phyloP scores from a whole-genome alignment of 1,140 invertebrate species.

The Drosophila sproati region DNA sequence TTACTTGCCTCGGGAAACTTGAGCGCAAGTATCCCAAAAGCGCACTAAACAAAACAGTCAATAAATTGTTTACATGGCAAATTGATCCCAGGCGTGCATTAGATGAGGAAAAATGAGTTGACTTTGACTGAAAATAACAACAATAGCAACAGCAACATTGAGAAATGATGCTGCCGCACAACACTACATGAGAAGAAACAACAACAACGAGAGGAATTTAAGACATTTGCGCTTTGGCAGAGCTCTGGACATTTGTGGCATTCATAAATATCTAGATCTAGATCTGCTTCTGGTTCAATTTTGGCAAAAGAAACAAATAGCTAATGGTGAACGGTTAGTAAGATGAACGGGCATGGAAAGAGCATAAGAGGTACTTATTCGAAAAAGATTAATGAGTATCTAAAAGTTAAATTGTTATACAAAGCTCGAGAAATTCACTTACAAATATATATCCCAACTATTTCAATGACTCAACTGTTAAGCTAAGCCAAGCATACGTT shows the following conservation, averaged over 20 bases:
- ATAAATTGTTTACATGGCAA: constrained; percentile 83
- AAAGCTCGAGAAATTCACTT: too few relatives aligned
- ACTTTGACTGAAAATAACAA: constrained; percentile 68
- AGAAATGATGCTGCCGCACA: constrained; percentile 1
- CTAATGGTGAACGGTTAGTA: neutral
- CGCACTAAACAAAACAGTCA: constrained; percentile 81
- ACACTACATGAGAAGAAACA: constrained; percentile 7
- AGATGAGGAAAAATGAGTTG: constrained; percentile 83
- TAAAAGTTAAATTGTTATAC: too few relatives aligned
- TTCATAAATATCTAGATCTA: constrained; percentile 46
- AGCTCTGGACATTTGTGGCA: constrained; percentile 43
- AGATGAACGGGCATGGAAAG: neutral
- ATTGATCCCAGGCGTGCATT: constrained; percentile 83
- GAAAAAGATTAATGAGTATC: too few relatives aligned
- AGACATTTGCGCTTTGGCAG: constrained; percentile 14
- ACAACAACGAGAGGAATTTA: neutral
- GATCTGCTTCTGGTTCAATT: neutral
- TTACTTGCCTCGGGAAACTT: constrained; percentile 46
- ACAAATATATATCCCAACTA: too few relatives aligned
- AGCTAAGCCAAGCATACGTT: too few relatives aligned
- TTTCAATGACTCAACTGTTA: too few relatives aligned
- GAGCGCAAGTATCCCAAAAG: constrained; percentile 70
- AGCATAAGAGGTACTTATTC: neutral
- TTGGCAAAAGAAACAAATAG: neutral
- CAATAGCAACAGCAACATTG: constrained; percentile 21